Base-by-base conservation (phyloP, 2,888 invertebrate genomes). In the Orthonychiurus folsomi region DNA sequence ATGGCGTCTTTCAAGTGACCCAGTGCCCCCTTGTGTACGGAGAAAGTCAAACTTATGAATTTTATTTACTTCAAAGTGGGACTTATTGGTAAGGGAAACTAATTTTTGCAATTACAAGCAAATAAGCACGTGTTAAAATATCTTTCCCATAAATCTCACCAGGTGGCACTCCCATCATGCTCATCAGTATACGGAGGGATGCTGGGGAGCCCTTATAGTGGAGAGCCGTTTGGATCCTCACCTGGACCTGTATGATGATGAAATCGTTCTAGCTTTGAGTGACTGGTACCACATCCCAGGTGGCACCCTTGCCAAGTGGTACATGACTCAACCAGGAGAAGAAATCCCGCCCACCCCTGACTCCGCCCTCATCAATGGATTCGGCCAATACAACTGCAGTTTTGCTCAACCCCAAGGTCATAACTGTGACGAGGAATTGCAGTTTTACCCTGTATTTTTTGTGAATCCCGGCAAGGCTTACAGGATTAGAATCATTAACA, bases 231-330 rank as follows among this genome's bases (percentile, higher is more conserved):
- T 52, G 1, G 70, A 68, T 50, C 2, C 2, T 2, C 21, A 3
- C 54, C 5, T 5, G 9, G 9, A 20, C 5, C 9, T 9, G 9
- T 52, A 52, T 23, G 66, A 67, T 27, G 68, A 62, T 0, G 68
- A 70, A n/a, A n/a, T 70, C 2, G 50, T 65, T 0, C 50, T 70
- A 0, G 24, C 59, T 1, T 48, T 70, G 5, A 67, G 53, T 25
- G 70, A 70, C 53, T 70, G 68, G 68, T 66, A 64, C 37, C 66
- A 68, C 27, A 50, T 48, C 1, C 53, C 65, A 15, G 63, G 58
- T n/a, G 26, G 59, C 18, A 56, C 61, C 26, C 62, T 62, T 47
- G 62, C 63, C 15, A 26, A 56, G 0, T 68, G 65, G 65, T 59
- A 57, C 37, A 15, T 62, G 15, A 56, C 58, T 1, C 21, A 62